Base-by-base conservation (phyloP, 1,140 invertebrate genomes). In the Drosophila biarmipes region DNA sequence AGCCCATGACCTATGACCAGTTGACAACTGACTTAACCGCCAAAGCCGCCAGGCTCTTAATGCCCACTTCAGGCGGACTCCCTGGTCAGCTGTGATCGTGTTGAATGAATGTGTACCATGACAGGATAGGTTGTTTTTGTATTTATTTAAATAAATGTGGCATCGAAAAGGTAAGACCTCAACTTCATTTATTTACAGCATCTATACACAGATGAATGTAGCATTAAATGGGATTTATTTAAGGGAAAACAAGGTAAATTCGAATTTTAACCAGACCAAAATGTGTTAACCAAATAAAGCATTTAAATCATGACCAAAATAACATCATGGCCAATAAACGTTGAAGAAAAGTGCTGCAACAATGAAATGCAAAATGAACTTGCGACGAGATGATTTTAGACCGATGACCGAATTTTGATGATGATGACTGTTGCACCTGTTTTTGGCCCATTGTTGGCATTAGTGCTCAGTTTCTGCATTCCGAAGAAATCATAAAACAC, bases 211-310 rank as follows among this genome's bases (percentile, higher is more conserved):
- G 6, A 40, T 10, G n/a, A 40, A 40, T 40, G n/a, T 40, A 40
- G n/a, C 37, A 40, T 40, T 40, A 40, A 40, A 40, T 40, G 37
- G 6, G 15, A 0, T 4, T 51, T 12, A 8, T 34, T 34, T 6
- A 15, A 29, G 29, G 11, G 12, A 4, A 19, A 29, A 56, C 24
- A 4, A 24, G 5, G 3, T 24, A 24, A 24, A 24, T 4, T 24
- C 24, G 5, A 4, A 24, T 24, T 24, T 24, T 24, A 5, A 24
- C 7, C 1, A 17, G 11, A 14, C 24, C 15, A 19, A 56, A 56
- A n/a, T 51, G 29, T 57, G 55, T 52, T 51, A 51, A n/a, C 27
- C 21, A 31, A 57, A 49, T 29, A 51, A 51, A 21, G 29, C 21
- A 49, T 49, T 7, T 14, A 31, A 51, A 51, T 57, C 29, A 51